phyloP scores from a whole-genome alignment of 2,888 invertebrate species.

The Conomelus anceps region DNA sequence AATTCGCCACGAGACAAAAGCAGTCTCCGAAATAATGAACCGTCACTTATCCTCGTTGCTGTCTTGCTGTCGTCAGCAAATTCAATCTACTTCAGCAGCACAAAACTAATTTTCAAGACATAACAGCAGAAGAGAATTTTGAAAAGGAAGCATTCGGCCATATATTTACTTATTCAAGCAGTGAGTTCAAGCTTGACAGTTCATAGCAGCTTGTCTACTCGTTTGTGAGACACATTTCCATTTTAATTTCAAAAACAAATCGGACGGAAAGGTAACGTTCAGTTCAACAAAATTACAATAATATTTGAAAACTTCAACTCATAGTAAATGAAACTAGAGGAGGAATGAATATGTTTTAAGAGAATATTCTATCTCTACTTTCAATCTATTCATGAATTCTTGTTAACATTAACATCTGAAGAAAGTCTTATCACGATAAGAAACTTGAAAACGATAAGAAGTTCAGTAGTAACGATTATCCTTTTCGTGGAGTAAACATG shows the following conservation, averaged over 20 bases:
- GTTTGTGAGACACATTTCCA: not conserved
- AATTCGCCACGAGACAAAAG: not conserved
- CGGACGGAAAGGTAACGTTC: not conserved
- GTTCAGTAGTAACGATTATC: no score
- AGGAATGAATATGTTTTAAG: no score
- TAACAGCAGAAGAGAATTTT: not conserved
- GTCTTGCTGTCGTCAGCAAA: not conserved
- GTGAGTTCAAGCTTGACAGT: not conserved
- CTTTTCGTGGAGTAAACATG: no score
- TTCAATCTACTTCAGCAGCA: not conserved
- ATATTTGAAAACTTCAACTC: not conserved
- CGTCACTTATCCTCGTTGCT: no score
- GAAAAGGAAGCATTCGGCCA: not conserved
- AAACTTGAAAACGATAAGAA: no score
- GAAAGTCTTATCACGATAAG: no score
- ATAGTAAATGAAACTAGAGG: no score
- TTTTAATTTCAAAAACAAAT: not conserved
- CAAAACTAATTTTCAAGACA: not conserved
- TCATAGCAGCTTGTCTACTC: not conserved
- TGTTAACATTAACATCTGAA: no score
- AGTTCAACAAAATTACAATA: not conserved
- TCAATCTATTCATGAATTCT: no score
- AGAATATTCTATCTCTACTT: no score
- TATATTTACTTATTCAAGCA: not conserved
- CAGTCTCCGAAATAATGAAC: not conserved